These are phyloP conservation scores for Cryptoblepharus egeriae DNA, from an alignment of 2,797 vertebrate genomes.

Conservation along the genomic window DNA sequence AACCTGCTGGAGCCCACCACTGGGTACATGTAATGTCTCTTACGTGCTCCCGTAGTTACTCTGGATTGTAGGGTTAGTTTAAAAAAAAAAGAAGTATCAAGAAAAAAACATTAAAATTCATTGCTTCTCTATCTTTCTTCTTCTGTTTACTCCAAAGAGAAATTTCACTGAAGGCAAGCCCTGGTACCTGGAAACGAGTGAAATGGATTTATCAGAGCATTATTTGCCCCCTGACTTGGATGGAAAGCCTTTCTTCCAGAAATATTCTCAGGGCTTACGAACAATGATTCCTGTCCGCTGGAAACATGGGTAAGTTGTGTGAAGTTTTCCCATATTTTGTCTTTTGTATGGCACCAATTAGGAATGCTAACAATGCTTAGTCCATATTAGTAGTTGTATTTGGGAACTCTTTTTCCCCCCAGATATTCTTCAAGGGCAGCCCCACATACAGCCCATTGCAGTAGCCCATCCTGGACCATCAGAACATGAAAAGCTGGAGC, in stretches of 20 bases:
- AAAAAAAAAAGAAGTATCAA: not conserved
- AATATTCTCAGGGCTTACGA: constrained; percentile 61
- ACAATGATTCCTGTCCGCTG: constrained; percentile 50
- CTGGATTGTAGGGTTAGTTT: too few relatives aligned
- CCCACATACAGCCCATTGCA: too few relatives aligned
- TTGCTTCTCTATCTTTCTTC: not conserved
- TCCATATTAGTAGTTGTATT: too few relatives aligned
- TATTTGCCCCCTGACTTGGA: constrained; percentile 51
- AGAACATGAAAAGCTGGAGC: too few relatives aligned
- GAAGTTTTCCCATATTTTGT: not conserved
- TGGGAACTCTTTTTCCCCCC: too few relatives aligned
- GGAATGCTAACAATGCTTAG: too few relatives aligned
- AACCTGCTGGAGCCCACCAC: too few relatives aligned
- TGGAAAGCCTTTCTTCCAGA: constrained; percentile 46
- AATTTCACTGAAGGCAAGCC: not conserved
- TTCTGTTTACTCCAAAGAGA: constrained; percentile 33
- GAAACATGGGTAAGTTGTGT: constrained; percentile 47
- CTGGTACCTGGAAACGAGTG: constrained; percentile 19
- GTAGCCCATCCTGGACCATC: too few relatives aligned
- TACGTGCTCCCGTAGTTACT: too few relatives aligned
- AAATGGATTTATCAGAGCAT: constrained; percentile 43
- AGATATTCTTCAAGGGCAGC: too few relatives aligned
- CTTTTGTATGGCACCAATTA: too few relatives aligned
- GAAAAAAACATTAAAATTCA: not conserved
- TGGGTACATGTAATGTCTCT: too few relatives aligned